Conservation (phyloP, 2,888 invertebrate species). For the Neocrepidodera transversa region DNA sequence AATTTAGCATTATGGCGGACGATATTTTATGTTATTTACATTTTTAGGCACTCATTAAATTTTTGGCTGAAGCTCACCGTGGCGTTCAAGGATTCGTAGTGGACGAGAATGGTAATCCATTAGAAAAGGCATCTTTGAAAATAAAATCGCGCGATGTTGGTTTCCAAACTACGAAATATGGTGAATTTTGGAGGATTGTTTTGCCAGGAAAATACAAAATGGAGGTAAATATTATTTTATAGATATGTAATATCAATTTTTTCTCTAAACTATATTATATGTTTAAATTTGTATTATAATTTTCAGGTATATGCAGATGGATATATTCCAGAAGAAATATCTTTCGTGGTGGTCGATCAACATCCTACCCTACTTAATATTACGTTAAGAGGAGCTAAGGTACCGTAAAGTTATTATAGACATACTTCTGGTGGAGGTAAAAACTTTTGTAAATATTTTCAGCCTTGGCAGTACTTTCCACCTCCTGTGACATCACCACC, state of each 20-base stretch:
- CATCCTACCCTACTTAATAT: conserved; percentile 86
- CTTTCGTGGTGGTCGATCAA: conserved; percentile 85
- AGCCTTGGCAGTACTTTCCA: conserved; percentile 56
- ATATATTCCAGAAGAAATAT: conserved; percentile 81
- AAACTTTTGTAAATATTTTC: conserved; percentile 48
- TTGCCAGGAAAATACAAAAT: conserved; percentile 86
- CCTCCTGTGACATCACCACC: conserved; percentile 58
- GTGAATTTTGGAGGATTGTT: conserved; percentile 94
- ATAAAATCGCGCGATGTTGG: conserved; percentile 84
- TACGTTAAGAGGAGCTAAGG: conserved; percentile 80
- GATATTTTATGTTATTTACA: too few relatives aligned
- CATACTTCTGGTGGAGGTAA: conserved; percentile 20
- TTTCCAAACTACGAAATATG: conserved; percentile 85
- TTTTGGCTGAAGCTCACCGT: conserved; percentile 84
- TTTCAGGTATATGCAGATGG: conserved; percentile 83
- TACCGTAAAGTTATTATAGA: conserved; percentile 59
- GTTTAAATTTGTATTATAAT: too few relatives aligned
- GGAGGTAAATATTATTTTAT: conserved; percentile 65
- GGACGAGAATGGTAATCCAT: conserved; percentile 78
- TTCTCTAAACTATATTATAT: too few relatives aligned
- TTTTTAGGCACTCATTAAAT: conserved; percentile 78
- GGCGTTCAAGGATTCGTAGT: conserved; percentile 89
- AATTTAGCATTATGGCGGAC: too few relatives aligned
- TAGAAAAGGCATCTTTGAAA: conserved; percentile 80
- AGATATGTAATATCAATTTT: background rate